Conservation (phyloP, 2,888 invertebrate species). For the Ypsolopha scabrella region DNA sequence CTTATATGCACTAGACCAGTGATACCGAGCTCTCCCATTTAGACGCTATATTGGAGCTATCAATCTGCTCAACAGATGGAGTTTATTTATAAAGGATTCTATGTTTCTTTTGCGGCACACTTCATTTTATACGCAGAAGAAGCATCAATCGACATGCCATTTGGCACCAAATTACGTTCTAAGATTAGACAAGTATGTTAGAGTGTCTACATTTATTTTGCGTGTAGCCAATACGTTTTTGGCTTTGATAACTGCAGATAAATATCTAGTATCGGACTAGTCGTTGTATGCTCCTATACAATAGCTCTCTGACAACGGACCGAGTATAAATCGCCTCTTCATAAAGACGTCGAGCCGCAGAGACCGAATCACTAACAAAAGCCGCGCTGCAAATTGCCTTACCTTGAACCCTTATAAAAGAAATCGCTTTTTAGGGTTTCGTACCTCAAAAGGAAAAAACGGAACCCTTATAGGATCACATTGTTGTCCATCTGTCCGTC, state of each 20-base stretch:
- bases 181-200: constrained; percentile 34
- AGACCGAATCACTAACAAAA: constrained; percentile 12
- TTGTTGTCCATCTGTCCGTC: too few species aligned
- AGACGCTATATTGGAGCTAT: constrained; percentile 6
- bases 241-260: background rate
- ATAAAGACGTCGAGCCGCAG: constrained; percentile 20
- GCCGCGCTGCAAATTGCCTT: constrained; percentile 10
- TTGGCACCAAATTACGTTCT: constrained; percentile 39
- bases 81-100: background rate
- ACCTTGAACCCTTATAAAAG: constrained; percentile 9
- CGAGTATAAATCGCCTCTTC: constrained; percentile 19
- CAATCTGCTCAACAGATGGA: background rate
- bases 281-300: background rate
- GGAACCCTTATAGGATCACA: too few species aligned
- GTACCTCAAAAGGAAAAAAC: too few species aligned
- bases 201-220: constrained; percentile 26
- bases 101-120: background rate
- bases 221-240: constrained; percentile 17
- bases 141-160: constrained; percentile 25
- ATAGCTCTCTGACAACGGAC: background rate
- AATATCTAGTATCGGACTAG: background rate
- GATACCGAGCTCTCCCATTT: constrained; percentile 2
- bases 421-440: constrained; percentile 10
- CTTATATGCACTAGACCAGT: background rate
- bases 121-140: constrained; percentile 5